Evolutionary conservation across 2,113 vertebrate genomes (phyloP).

Genomic region (Sardina pilchardus): DNA sequence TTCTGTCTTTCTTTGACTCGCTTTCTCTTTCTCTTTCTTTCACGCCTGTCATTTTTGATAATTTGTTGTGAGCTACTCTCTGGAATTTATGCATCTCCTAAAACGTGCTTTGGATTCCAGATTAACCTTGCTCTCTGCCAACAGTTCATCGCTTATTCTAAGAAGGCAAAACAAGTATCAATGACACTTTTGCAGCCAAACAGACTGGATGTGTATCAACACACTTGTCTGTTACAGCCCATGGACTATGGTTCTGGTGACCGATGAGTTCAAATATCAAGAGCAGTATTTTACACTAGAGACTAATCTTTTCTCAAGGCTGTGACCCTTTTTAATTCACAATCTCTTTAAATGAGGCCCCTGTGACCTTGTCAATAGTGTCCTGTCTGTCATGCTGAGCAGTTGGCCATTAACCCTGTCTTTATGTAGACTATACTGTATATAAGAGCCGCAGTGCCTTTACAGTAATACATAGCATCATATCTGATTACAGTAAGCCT

Average conservation of each 20-base stretch:
- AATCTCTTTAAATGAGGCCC: constrained; percentile 40
- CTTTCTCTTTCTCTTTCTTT: neutral
- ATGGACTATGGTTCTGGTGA: constrained; percentile 20
- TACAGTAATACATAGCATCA: neutral
- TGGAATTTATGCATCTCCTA: neutral
- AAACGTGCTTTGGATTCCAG: neutral
- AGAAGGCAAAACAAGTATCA: constrained; percentile 8
- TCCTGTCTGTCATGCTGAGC: neutral
- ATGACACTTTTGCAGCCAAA: neutral
- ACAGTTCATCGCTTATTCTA: neutral
- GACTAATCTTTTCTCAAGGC: constrained; percentile 47
- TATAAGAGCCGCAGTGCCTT: neutral
- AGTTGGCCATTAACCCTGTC: constrained; percentile 9
- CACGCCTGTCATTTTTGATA: neutral
- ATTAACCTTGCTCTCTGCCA: neutral
- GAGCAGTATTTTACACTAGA: constrained; percentile 36
- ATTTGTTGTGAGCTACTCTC: neutral
- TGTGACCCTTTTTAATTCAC: constrained; percentile 34
- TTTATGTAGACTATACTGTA: neutral
- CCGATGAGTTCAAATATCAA: constrained; percentile 28
- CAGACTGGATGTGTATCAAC: neutral
- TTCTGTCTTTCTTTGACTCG: neutral
- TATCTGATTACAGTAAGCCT: constrained; percentile 1
- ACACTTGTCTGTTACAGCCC: constrained; percentile 16
- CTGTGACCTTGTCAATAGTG: constrained; percentile 29